Conservation (phyloP, 2,888 invertebrate species). For the Yponomeuta cagnagella region DNA sequence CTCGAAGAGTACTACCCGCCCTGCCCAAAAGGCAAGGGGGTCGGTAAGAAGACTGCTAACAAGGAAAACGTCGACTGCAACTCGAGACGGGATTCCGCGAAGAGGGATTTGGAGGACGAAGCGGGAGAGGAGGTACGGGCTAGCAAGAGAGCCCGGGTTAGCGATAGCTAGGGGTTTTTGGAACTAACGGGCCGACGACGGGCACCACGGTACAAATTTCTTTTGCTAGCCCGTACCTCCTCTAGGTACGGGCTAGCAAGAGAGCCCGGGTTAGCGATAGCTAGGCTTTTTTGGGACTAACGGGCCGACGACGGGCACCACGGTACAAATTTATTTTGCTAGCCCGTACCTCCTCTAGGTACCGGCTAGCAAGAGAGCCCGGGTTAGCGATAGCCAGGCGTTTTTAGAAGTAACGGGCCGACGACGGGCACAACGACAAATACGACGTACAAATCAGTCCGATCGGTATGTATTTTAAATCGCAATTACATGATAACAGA, state of each 20-base stretch:
- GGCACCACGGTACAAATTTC: too few species aligned
- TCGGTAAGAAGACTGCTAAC: conserved; percentile 5
- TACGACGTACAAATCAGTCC: too few species aligned
- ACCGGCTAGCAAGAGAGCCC: conserved; percentile 34
- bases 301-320: too few species aligned
- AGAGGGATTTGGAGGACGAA: conserved; percentile 35
- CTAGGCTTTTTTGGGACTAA: background rate
- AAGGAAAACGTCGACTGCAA: conserved; percentile 20
- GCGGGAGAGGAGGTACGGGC: conserved; percentile 29
- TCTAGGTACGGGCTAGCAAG: conserved; percentile 25
- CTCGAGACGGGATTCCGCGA: conserved; percentile 24
- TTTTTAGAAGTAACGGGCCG: too few species aligned
- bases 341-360: too few species aligned
- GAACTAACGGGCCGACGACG: too few species aligned
- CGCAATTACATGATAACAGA: too few species aligned
- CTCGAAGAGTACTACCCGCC: conserved; percentile 55
- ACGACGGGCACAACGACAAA: too few species aligned
- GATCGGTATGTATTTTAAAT: too few species aligned
- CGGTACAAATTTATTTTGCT: too few species aligned
- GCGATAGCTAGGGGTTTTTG: conserved; percentile 13
- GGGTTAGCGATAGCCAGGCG: conserved; percentile 27
- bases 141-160: conserved; percentile 43
- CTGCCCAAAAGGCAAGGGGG: conserved; percentile 17
- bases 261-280: conserved; percentile 36
- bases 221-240: too few species aligned